A percentile compares a stretch with the other conserved stretches of the same genome.
Evolutionary conservation across 2,797 vertebrate genomes (phyloP).

Genomic region (Poeciliopsis gracilis): DNA sequence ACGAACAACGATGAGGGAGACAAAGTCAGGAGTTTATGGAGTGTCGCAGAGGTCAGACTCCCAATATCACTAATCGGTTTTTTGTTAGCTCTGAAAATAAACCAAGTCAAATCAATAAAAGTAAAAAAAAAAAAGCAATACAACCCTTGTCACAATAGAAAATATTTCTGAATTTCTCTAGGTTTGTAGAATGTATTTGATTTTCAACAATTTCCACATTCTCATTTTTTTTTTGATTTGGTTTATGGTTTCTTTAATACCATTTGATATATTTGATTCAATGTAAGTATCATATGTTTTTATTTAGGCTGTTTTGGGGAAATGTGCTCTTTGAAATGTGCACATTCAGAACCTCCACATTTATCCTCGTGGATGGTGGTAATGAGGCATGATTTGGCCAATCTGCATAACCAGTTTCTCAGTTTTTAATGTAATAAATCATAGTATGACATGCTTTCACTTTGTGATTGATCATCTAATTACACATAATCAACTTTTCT

Average conservation of each 20-base stretch:
- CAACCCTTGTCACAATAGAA: neutral
- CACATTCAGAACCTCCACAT: slow-evolving; percentile 7
- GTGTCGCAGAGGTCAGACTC: neutral
- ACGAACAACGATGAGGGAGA: neutral
- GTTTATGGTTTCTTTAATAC: neutral
- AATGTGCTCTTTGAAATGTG: slow-evolving; percentile 10
- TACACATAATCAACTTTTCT: slow-evolving; percentile 34
- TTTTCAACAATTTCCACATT: neutral
- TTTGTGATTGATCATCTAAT: slow-evolving; percentile 63
- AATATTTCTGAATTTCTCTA: neutral
- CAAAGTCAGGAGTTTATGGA: neutral
- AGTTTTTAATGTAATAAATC: slow-evolving; percentile 43
- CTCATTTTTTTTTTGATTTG: neutral
- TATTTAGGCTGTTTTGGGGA: neutral
- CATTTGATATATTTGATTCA: neutral
- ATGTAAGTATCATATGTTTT: neutral
- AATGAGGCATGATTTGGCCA: slow-evolving; percentile 24
- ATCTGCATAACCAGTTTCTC: slow-evolving; percentile 23
- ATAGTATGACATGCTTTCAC: slow-evolving; percentile 7
- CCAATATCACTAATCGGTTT: neutral
- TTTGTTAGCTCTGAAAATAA: neutral
- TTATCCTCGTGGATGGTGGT: neutral
- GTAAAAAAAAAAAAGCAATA: neutral
- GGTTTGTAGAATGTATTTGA: neutral
- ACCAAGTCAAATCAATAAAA: neutral